phyloP scores from a whole-genome alignment of 2,888 invertebrate genomes.

The Ochropleura plecta region DNA sequence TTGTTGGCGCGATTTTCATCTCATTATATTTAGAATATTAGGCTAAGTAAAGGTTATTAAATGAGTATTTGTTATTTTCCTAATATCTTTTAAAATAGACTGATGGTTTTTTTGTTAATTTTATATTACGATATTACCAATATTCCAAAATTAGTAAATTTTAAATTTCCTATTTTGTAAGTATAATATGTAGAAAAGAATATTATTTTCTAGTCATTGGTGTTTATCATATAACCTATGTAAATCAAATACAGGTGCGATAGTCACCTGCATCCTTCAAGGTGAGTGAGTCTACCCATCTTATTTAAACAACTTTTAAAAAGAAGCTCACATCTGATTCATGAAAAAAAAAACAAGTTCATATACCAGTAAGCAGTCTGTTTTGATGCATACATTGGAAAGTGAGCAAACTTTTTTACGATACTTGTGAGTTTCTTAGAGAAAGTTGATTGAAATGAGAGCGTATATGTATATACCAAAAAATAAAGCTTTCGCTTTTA shows the following conservation, averaged over 20 bases:
- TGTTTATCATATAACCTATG: conserved; percentile 49
- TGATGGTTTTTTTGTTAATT: conserved; percentile 43
- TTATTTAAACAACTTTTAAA: background rate
- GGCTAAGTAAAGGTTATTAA: conserved; percentile 10
- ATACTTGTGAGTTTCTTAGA: background rate
- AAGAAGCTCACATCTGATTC: background rate
- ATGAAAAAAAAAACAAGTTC: background rate
- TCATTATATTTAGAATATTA: conserved; percentile 5
- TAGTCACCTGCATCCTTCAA: background rate
- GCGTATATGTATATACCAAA: conserved; percentile 43
- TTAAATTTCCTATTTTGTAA: conserved; percentile 33
- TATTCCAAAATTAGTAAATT: conserved; percentile 43
- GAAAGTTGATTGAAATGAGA: background rate
- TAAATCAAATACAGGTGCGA: conserved; percentile 38
- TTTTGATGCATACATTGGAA: background rate
- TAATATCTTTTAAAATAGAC: conserved; percentile 45
- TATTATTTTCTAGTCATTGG: conserved; percentile 72
- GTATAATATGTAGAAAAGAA: conserved; percentile 25
- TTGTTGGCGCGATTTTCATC: background rate
- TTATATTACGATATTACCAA: conserved; percentile 44
- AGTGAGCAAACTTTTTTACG: background rate
- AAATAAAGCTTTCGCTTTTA: conserved; percentile 61
- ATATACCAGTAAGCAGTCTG: background rate
- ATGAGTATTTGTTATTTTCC: conserved; percentile 32
- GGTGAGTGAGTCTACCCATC: background rate